Base-by-base conservation (phyloP, 2,113 vertebrate species). In the Caranx melampygus region DNA sequence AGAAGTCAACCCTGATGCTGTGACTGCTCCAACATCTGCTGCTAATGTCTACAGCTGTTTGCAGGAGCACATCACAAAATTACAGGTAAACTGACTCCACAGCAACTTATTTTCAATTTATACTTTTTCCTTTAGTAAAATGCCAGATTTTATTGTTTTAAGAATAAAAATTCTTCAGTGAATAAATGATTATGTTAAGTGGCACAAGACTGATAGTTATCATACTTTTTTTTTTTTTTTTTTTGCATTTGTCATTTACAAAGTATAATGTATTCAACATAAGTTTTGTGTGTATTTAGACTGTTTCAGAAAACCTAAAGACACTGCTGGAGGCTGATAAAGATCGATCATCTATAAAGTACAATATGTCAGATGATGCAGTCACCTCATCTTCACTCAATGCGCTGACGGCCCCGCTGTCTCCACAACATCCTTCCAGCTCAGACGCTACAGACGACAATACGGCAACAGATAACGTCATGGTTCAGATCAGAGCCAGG, bases 401-500 rank as follows among this genome's bases (percentile, higher is more conserved):
- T 21, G 72, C 82, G 75, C 73, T 68, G 18, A 73, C 65, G n/a
- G 18, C 77, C 14, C 35, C 69, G 1, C 78, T n/a, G 58, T 26
- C 72, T 12, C 79, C 68, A 42, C 72, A 58, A 15, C 47, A 54
- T 52, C 71, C 47, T 21, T 62, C 55, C 45, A n/a, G 49, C 68
- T 71, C 89, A 52, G 81, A 89, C 88, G 94, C 92, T 51, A 76
- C 92, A 33, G 95, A 93, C 66, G 60, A 81, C 83, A 93, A 87
- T 84, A 63, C 91, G 68, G 88, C 89, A 82, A 92, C 91, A 77
- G 95, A 98, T 94, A 96, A 97, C 84, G 89, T 96, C 93, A 95
- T 96, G 82, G 95, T 99, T 81, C 98, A 99, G 89, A 99, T 99
- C 94, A 96, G 96, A 91, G 98, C 98, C 83, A 94, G 96, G 85